These are phyloP conservation scores for Spatulosminthurus flaviceps DNA, from an alignment of 2,888 invertebrate species.

Conservation along the genomic window DNA sequence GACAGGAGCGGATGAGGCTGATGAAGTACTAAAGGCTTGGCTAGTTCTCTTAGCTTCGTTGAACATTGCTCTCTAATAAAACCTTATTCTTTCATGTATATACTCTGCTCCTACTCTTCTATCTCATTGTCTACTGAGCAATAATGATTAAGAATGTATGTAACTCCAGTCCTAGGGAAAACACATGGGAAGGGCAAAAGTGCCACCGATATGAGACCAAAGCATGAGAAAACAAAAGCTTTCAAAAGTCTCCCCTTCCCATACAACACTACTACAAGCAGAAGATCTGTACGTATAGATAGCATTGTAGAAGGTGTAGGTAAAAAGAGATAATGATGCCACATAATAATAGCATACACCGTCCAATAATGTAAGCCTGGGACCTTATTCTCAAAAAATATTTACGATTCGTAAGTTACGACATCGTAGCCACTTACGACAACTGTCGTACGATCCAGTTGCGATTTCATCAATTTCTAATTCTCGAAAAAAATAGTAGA, in stretches of 20 bases:
- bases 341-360: constrained; percentile 8
- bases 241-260: not conserved
- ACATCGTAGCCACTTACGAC: too few species aligned
- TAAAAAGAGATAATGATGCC: constrained; percentile 26
- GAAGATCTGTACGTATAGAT: not conserved
- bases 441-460: too few species aligned
- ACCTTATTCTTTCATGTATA: too few species aligned
- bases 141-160: not conserved
- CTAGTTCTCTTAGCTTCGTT: too few species aligned
- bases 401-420: too few species aligned
- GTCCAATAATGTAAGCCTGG: too few species aligned
- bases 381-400: too few species aligned
- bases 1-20: constrained; percentile 54
- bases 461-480: too few species aligned
- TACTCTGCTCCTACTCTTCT: constrained; percentile 9
- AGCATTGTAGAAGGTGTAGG: not conserved
- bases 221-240: constrained; percentile 29
- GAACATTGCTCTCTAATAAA: too few species aligned
- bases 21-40: constrained; percentile 51
- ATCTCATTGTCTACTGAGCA: not conserved
- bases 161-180: not conserved
- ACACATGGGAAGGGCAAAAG: not conserved
- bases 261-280: not conserved
- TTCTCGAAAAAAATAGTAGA: too few species aligned
- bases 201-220: not conserved